These are phyloP conservation scores for Bucorvus abyssinicus DNA, from an alignment of 2,797 vertebrate species.

Conservation along the genomic window DNA sequence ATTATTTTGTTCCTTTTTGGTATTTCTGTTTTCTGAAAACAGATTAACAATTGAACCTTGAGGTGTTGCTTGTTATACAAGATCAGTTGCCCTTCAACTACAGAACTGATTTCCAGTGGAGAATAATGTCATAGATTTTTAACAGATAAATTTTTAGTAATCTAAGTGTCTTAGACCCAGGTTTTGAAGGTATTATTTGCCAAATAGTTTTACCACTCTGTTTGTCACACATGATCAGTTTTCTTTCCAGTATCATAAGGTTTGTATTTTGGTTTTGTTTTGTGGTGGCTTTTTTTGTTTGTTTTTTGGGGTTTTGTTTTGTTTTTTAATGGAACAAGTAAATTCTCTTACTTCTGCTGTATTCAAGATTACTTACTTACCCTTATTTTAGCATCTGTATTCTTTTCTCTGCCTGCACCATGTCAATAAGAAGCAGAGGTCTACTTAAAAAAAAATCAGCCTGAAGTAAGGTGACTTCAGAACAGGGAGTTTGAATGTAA, in stretches of 20 bases:
- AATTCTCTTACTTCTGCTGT: not conserved
- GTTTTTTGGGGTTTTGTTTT: not conserved
- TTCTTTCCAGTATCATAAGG: not conserved
- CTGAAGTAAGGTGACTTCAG: not conserved
- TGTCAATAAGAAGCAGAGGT: not conserved
- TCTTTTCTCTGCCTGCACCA: not conserved
- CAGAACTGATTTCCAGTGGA: not conserved
- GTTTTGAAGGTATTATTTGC: not conserved
- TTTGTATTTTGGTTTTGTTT: not conserved
- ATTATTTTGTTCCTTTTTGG: not conserved
- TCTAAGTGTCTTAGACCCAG: not conserved
- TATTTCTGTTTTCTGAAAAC: not conserved
- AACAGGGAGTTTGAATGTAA: not conserved
- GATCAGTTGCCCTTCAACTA: not conserved
- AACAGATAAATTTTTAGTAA: not conserved
- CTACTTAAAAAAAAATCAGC: not conserved
- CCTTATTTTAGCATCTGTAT: not conserved
- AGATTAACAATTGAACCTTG: not conserved
- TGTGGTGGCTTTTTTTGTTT: not conserved
- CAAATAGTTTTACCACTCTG: not conserved
- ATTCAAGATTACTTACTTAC: not conserved
- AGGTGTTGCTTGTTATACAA: not conserved
- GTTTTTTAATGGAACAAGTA: not conserved
- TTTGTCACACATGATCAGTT: not conserved
- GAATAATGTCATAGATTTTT: not conserved